Evolutionary conservation across 2,113 vertebrate genomes (phyloP).

Genomic region (Aythya baeri): DNA sequence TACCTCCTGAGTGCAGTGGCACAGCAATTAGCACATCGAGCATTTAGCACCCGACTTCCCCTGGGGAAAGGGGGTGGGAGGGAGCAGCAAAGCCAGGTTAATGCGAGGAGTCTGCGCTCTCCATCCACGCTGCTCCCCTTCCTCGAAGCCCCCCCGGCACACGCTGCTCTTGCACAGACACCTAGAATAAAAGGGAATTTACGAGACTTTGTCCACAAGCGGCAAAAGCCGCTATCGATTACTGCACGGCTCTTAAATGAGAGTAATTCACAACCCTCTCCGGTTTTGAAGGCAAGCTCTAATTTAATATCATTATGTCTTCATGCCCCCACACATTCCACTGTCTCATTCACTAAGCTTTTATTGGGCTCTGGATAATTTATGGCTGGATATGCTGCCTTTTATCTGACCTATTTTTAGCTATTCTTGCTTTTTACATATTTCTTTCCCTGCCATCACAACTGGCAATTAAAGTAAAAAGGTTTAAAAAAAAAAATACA

Average conservation of each 20-base stretch:
- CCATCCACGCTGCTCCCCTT: neutral
- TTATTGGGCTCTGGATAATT: slow-evolving; percentile 69
- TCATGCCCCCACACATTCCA: slow-evolving; percentile 74
- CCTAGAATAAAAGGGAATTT: slow-evolving; percentile 38
- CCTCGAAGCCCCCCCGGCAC: neutral
- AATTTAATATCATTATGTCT: slow-evolving; percentile 78
- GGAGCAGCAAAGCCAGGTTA: neutral
- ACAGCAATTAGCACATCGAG: slow-evolving; percentile 17
- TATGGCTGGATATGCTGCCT: slow-evolving; percentile 67
- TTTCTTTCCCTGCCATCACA: slow-evolving; percentile 31
- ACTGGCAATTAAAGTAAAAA: slow-evolving; percentile 67
- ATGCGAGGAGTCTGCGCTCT: rapidly evolving
- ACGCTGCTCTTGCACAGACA: neutral
- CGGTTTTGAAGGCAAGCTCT: slow-evolving; percentile 66
- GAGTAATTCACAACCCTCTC: slow-evolving; percentile 67
- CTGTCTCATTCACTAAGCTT: slow-evolving; percentile 73
- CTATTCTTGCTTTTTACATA: slow-evolving; percentile 49
- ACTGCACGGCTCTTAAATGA: slow-evolving; percentile 49
- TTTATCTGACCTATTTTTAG: slow-evolving; percentile 74
- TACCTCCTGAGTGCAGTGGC: neutral
- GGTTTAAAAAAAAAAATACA: neutral
- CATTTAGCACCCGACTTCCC: neutral
- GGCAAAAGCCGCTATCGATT: slow-evolving; percentile 53
- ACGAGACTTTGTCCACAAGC: slow-evolving; percentile 50
- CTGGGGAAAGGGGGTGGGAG: neutral